Evolutionary conservation across 2,113 vertebrate species (phyloP), one percentile per base, ranked within the genome.

Genomic region (Agapornis roseicollis): DNA sequence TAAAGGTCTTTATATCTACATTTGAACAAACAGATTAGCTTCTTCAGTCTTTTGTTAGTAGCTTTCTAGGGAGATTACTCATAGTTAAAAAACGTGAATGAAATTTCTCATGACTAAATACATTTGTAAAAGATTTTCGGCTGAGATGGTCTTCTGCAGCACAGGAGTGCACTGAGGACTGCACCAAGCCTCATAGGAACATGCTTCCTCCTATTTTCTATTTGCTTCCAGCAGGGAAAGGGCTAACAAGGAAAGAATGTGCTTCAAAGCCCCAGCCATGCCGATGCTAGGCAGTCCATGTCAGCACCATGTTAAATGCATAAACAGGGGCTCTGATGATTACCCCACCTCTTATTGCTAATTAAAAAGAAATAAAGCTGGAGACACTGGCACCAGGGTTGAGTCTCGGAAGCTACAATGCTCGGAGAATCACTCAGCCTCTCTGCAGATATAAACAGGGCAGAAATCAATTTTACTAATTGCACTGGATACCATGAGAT

Each of bases 391-490:
- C 80, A 74, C 28, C 33, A 76, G 53, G 83, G 74, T 66, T 72
- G 78, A 63, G 47, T 27, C 55, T 81, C 46, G 31, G 78, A 77
- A 78, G 20, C 63, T 63, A 55, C 0, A 0, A 24, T 66, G 56
- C 70, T 63, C 1, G 1, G 66, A 93, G 61, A 81, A 39, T 68
- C 0, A 0, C n/a, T 85, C 37, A 68, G 35, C 28, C 55, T 90
- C 72, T 85, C 79, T 61, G 66, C 0, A 2, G 78, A 63, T 74
- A 49, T 39, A 64, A 88, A 73, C 53, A 77, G 37, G 58, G 74
- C 39, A 94, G 80, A 93, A 94, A 94, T 94, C 46, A 92, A 56
- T 94, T 93, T 92, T 56, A 28, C 23, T 93, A 84, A 89, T 84
- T 95, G 86, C 73, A 56, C 44, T 50, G 47, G 39, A 63, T 92